phyloP scores from a whole-genome alignment of 2,113 vertebrate genomes.

The Euleptes europaea region DNA sequence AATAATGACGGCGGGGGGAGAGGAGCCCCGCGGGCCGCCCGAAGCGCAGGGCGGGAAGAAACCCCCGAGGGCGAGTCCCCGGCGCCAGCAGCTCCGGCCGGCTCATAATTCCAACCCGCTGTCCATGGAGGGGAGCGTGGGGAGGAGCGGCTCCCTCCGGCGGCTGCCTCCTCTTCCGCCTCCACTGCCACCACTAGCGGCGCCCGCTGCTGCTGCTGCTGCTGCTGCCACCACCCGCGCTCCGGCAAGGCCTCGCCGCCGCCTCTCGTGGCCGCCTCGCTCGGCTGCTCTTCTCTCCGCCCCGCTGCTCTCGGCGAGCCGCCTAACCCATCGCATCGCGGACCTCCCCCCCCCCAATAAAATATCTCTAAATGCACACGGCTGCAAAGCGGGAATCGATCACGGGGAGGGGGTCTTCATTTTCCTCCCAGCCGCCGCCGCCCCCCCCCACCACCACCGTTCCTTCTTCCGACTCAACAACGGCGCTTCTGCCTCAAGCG shows the following conservation, averaged over 20 bases:
- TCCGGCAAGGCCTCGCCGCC: conserved; percentile 20
- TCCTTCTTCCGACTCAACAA: neutral
- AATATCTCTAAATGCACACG: no score
- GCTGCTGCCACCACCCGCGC: neutral
- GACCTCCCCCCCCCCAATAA: neutral
- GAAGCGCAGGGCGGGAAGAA: conserved; percentile 12
- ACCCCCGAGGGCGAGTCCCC: conserved; percentile 42
- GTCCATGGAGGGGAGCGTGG: conserved; percentile 31
- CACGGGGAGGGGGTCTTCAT: conserved; percentile 37
- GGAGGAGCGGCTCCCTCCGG: conserved; percentile 2
- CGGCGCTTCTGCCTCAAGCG: neutral
- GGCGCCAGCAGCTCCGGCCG: conserved; percentile 32
- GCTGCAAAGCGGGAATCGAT: neutral
- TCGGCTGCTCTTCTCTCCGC: conserved; percentile 30
- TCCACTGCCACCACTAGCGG: neutral
- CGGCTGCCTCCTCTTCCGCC: neutral
- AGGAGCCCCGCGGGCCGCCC: conserved; percentile 8
- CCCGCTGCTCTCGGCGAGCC: conserved; percentile 39
- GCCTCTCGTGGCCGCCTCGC: conserved; percentile 39
- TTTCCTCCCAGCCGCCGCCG: neutral
- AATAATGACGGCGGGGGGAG: neutral
- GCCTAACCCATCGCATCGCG: conserved; percentile 61
- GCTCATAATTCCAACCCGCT: conserved; percentile 51
- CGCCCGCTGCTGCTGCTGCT: conserved; percentile 2
- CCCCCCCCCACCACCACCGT: neutral